Conservation (phyloP, 2,797 vertebrate genomes). For the Glossophaga mutica region DNA sequence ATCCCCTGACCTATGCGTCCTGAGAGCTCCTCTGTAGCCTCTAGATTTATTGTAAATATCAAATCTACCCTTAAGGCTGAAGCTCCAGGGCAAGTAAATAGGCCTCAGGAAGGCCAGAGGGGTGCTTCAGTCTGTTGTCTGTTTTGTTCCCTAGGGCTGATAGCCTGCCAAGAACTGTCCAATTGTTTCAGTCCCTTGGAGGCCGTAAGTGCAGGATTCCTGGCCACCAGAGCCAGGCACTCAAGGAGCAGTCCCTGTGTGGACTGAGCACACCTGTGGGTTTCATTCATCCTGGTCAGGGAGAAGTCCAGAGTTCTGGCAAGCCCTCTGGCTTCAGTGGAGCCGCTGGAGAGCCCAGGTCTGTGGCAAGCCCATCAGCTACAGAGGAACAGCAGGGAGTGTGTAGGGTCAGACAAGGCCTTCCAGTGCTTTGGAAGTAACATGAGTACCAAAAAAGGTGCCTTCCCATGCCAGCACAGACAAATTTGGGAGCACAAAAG, state of each 20-base stretch:
- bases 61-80: not conserved
- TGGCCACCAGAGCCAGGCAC: not conserved
- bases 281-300: not conserved
- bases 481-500: not conserved
- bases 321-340: not conserved
- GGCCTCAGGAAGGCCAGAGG: not conserved
- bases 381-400: not conserved
- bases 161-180: not conserved
- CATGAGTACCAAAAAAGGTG: not conserved
- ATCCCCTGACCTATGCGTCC: not conserved
- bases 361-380: not conserved
- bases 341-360: not conserved
- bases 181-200: not conserved
- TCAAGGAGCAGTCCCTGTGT: not conserved
- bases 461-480: not conserved
- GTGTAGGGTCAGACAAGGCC: not conserved
- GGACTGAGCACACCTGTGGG: not conserved
- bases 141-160: not conserved
- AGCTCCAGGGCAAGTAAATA: not conserved
- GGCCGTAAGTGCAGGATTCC: not conserved
- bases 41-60: not conserved
- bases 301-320: too few species aligned
- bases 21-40: not conserved
- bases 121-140: not conserved
- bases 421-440: too few species aligned